phyloP scores from a whole-genome alignment of 2,888 invertebrate genomes.

The Drepana falcataria region DNA sequence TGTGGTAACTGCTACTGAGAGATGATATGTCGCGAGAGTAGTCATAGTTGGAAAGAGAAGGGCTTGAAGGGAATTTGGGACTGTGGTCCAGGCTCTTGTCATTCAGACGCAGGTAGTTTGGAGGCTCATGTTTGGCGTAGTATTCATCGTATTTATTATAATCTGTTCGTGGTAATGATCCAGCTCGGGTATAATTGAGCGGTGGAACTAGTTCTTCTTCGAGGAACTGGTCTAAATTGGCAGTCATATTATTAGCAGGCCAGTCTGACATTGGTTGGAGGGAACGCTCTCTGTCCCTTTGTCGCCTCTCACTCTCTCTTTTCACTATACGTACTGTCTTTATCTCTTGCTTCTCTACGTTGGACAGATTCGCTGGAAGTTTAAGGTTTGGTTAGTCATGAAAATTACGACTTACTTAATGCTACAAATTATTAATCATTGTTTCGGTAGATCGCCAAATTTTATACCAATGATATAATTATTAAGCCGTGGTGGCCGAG shows the following conservation, averaged over 20 bases:
- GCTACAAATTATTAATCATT: no score
- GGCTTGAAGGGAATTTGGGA: conserved; percentile 70
- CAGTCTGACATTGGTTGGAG: conserved; percentile 72
- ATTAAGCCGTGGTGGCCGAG: no score
- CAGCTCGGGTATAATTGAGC: conserved; percentile 60
- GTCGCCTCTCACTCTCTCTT: conserved; percentile 91
- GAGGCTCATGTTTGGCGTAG: conserved; percentile 48
- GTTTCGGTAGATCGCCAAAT: no score
- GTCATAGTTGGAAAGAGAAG: conserved; percentile 68
- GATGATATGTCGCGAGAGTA: conserved; percentile 66
- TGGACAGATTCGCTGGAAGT: conserved; percentile 80
- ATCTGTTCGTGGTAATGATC: conserved; percentile 74
- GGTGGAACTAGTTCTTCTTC: conserved; percentile 69
- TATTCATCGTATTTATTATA: conserved; percentile 62
- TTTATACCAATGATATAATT: no score
- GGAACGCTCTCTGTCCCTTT: conserved; percentile 86
- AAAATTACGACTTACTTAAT: no score
- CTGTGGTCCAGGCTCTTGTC: conserved; percentile 65
- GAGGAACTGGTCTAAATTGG: conserved; percentile 68
- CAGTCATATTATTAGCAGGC: conserved; percentile 56
- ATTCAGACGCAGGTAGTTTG: conserved; percentile 45
- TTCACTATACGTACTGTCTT: conserved; percentile 97
- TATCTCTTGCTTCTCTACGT: conserved; percentile 91
- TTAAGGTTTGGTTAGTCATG: background rate
- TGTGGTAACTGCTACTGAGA: conserved; percentile 63